Conservation (phyloP, 2,113 vertebrate genomes). For the Dicentrarchus labrax region DNA sequence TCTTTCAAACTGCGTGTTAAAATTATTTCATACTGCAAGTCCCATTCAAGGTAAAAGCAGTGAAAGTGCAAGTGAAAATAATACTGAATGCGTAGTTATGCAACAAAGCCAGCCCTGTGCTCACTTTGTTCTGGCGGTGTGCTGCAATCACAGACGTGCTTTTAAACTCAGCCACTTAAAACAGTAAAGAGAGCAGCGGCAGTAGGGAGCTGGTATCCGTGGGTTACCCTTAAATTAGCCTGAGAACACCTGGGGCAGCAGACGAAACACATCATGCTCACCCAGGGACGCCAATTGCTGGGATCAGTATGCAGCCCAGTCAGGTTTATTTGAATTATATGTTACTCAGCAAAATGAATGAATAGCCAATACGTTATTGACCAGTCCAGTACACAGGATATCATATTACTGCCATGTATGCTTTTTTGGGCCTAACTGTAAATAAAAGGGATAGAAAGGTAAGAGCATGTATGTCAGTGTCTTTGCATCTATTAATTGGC, state of each 20-base stretch:
- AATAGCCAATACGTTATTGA: neutral
- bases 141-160: constrained; percentile 16
- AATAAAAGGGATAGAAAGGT: neutral
- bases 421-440: neutral
- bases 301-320: constrained; percentile 1
- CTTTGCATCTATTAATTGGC: neutral
- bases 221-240: constrained; percentile 38
- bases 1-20: neutral
- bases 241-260: constrained; percentile 39
- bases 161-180: constrained; percentile 21
- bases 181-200: constrained; percentile 12
- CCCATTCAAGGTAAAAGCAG: neutral
- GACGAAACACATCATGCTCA: constrained; percentile 22
- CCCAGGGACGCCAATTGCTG: constrained; percentile 19
- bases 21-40: neutral
- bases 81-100: constrained; percentile 7
- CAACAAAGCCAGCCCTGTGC: constrained; percentile 32
- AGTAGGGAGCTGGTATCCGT: constrained; percentile 30
- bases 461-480: neutral
- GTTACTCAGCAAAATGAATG: neutral
- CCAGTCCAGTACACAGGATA: neutral
- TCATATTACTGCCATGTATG: neutral
- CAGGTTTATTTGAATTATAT: neutral
- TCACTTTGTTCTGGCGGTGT: constrained; percentile 26
- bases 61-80: constrained; percentile 1